Conservation (phyloP, 2,113 vertebrate genomes). For the Petrocephalus microphthalmus region DNA sequence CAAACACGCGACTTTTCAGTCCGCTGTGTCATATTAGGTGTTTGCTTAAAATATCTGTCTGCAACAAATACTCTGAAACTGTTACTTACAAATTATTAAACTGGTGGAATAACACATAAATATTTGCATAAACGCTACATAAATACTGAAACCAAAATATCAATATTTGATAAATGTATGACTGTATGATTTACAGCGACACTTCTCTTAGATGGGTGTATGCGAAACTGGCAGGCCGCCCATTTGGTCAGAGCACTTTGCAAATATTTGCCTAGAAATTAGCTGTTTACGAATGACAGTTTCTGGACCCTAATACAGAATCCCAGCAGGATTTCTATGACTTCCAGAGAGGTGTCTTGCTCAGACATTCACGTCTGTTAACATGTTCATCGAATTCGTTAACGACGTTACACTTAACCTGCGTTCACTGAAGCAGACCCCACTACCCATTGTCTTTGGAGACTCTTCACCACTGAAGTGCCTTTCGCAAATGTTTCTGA, state of each 20-base stretch:
- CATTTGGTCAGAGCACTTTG: not conserved
- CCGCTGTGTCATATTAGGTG: not conserved
- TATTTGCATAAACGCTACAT: not conserved
- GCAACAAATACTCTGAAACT: not conserved
- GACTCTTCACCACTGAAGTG: not conserved
- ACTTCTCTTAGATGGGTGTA: not conserved
- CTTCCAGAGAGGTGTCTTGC: not conserved
- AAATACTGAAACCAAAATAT: not conserved
- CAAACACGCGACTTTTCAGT: not conserved
- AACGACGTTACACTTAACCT: not conserved
- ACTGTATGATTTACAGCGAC: not conserved
- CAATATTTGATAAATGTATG: not conserved
- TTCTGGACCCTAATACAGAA: not conserved
- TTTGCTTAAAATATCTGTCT: not conserved
- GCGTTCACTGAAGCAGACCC: not conserved
- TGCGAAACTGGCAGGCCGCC: not conserved
- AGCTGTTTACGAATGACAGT: not conserved
- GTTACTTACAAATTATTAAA: not conserved
- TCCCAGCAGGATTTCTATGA: not conserved
- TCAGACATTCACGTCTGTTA: not conserved
- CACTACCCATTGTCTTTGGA: not conserved
- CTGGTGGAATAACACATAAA: not conserved
- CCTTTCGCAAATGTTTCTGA: not conserved
- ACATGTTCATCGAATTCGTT: not conserved
- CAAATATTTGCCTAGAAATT: not conserved